Base-by-base conservation (phyloP, 2,113 vertebrate species). In the Sialia sialis region DNA sequence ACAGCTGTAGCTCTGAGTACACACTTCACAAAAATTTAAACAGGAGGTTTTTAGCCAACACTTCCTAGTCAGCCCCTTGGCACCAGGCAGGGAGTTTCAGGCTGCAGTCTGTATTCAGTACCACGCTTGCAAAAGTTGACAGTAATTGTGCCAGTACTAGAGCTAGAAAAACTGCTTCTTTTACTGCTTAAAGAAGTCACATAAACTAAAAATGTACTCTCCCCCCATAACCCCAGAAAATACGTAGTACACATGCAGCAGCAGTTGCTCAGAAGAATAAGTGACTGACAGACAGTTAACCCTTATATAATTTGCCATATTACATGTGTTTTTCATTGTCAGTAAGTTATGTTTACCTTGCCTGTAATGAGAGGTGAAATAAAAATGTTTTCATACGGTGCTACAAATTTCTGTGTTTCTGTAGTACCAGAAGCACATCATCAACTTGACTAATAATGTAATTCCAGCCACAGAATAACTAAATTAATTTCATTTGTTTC, bases 401-500 rank as follows among this genome's bases (percentile, higher is more conserved):
- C 48, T 70, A 73, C 58, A 85, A 46, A 87, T 94, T 51, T 56
- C 69, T 78, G 9, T 21, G 34, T 39, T 88, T 81, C 79, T 66
- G 22, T 55, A 90, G 29, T 52, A 86, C 6, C 78, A 85, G 34
- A 81, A 78, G 85, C 67, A 75, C 63, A 89, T 46, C 36, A 58
- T 41, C 55, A 10, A 41, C 60, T 87, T 66, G 62, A 91, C 52
- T 75, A 89, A 87, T 32, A 52, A 58, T 1, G 5, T 48, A 74
- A 90, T 77, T 88, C 67, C 70, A 83, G 67, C 20, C 59, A 86
- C 34, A 83, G 58, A 75, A 38, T 11, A 83, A 70, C 46, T 63
- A 34, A 79, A 87, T 94, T 89, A 39, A 87, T 74, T 78, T 89
- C 6, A 59, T 86, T 86, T 91, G 16, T 85, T 95, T 93, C 55